Conservation (phyloP, 2,888 invertebrate genomes). For the Mongoloraphidia duomilia region DNA sequence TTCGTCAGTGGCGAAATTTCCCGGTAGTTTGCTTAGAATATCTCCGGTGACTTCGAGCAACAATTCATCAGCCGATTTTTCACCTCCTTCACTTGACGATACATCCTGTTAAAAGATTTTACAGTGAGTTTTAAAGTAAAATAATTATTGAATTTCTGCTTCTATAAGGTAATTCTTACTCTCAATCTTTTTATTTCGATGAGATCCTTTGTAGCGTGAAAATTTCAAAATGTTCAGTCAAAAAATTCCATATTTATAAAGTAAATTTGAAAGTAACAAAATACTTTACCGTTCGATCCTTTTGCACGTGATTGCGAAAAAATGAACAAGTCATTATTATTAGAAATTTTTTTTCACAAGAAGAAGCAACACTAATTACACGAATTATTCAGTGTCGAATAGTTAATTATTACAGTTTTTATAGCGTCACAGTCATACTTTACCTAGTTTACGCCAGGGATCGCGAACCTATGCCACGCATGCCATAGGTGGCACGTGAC, state of each 20-base stretch:
- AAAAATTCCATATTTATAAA: neutral
- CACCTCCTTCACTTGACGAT: slow-evolving; percentile 40
- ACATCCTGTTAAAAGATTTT: slow-evolving; percentile 37
- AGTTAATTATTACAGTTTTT: too few species aligned
- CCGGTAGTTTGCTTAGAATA: slow-evolving; percentile 61
- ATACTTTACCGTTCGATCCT: neutral
- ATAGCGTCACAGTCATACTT: too few species aligned
- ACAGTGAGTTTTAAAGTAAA: too few species aligned
- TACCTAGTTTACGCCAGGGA: too few species aligned
- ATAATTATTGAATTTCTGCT: neutral
- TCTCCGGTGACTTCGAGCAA: slow-evolving; percentile 67
- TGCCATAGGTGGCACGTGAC: too few species aligned
- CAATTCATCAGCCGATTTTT: slow-evolving; percentile 61
- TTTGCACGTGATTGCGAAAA: too few species aligned
- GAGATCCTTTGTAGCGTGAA: neutral
- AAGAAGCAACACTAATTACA: too few species aligned
- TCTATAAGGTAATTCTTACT: neutral
- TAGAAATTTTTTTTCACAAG: too few species aligned
- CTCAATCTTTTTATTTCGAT: neutral
- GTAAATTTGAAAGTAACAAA: neutral
- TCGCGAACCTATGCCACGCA: too few species aligned
- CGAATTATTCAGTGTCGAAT: too few species aligned
- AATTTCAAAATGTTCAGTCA: neutral
- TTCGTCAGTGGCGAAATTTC: slow-evolving; percentile 48
- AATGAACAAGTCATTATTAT: too few species aligned